A percentile compares a stretch with the other conserved stretches of the same genome.
phyloP scores from a whole-genome alignment of 2,888 invertebrate genomes.

The Timema cristinae region DNA sequence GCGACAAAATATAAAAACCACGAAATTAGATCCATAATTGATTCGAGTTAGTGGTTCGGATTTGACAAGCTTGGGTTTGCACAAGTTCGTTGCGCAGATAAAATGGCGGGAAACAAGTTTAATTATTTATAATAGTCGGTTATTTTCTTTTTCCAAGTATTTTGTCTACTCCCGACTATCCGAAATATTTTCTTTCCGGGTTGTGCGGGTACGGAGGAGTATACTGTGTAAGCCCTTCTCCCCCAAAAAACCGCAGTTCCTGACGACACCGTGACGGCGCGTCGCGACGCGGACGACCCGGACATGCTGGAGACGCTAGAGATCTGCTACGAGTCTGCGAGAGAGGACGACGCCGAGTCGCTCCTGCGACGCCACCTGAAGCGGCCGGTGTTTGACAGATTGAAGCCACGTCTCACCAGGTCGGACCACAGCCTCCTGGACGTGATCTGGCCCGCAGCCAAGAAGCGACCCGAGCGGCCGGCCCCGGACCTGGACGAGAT shows the following conservation, averaged over 20 bases:
- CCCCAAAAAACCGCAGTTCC: slow-evolving; percentile 54
- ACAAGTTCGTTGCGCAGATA: background rate
- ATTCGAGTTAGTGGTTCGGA: no score
- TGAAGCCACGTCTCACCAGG: slow-evolving; percentile 73
- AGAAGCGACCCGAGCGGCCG: slow-evolving; percentile 48
- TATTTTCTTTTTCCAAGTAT: background rate
- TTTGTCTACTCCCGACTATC: background rate
- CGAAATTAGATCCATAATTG: no score
- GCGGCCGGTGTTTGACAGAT: slow-evolving; percentile 64
- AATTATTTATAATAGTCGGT: no score
- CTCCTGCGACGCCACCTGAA: slow-evolving; percentile 71
- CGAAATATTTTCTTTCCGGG: background rate
- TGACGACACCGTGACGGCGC: slow-evolving; percentile 68
- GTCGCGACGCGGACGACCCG: slow-evolving; percentile 64
- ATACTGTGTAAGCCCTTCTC: background rate
- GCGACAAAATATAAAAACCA: no score
- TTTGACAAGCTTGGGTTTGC: background rate
- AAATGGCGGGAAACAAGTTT: no score
- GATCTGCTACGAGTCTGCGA: slow-evolving; percentile 56
- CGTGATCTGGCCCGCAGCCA: slow-evolving; percentile 84
- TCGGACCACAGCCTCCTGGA: slow-evolving; percentile 84
- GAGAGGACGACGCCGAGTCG: slow-evolving; percentile 38
- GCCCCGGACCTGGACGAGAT: slow-evolving; percentile 41
- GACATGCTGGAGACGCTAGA: slow-evolving; percentile 70
- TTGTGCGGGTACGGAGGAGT: background rate